Percentiles rank a stretch among this genome's conserved stretches.
phyloP scores from a whole-genome alignment of 2,797 vertebrate genomes.

The Onychomys leucogaster region DNA sequence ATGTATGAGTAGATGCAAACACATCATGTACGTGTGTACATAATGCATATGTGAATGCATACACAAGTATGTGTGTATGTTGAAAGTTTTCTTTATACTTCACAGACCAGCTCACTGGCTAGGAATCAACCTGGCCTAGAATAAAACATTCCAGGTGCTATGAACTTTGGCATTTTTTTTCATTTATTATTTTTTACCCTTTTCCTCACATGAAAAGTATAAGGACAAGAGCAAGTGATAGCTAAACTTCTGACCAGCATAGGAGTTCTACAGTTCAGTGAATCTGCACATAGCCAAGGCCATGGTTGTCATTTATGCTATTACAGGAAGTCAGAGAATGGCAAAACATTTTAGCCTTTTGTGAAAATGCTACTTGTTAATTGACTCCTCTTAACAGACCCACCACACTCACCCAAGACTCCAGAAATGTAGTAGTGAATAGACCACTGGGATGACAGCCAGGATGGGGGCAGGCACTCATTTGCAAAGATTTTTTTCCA shows the following conservation, averaged over 20 bases:
- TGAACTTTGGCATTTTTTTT: neutral
- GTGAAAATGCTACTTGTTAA: neutral
- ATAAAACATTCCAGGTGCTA: neutral
- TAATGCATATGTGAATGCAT: too few species aligned
- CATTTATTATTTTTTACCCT: neutral
- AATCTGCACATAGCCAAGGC: neutral
- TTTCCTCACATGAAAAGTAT: neutral
- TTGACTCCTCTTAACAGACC: neutral
- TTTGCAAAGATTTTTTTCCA: neutral
- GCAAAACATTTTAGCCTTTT: neutral
- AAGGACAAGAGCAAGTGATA: neutral
- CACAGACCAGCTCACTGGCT: neutral
- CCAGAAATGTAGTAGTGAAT: neutral
- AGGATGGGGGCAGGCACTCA: neutral
- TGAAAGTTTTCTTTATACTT: neutral
- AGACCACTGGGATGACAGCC: neutral
- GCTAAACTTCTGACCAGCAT: neutral
- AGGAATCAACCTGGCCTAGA: neutral
- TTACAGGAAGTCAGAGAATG: neutral
- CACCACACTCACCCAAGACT: rapidly evolving
- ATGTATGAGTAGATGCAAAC: rapidly evolving
- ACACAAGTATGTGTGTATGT: rapidly evolving
- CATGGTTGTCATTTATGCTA: neutral
- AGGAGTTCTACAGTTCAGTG: neutral
- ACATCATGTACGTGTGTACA: neutral